These are phyloP conservation scores for Panopea generosa DNA, from an alignment of 2,888 invertebrate species.

Conservation along the genomic window DNA sequence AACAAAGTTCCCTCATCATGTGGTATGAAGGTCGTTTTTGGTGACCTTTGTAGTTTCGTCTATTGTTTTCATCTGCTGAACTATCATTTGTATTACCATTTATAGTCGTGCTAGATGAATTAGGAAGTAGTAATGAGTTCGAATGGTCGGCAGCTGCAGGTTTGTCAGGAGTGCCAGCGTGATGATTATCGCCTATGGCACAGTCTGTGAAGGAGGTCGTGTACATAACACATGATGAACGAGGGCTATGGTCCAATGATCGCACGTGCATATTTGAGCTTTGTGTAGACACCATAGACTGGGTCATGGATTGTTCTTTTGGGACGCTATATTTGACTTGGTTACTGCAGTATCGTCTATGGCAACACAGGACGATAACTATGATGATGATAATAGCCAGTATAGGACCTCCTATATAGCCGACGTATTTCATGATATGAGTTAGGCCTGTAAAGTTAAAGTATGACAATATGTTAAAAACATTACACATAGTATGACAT, in stretches of 20 bases:
- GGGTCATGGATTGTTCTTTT: slow-evolving; percentile 68
- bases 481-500: too few relatives aligned
- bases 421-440: slow-evolving; percentile 73
- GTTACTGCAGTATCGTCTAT: slow-evolving; percentile 60
- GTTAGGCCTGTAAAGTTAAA: slow-evolving; percentile 70
- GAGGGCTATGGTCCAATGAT: slow-evolving; percentile 68
- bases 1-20: slow-evolving; percentile 76
- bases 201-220: slow-evolving; percentile 70
- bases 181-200: slow-evolving; percentile 8
- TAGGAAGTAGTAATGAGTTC: slow-evolving; percentile 4
- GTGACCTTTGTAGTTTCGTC: slow-evolving; percentile 63
- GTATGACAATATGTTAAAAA: too few relatives aligned
- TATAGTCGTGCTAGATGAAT: neutral
- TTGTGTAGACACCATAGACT: slow-evolving; percentile 60
- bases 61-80: slow-evolving; percentile 18
- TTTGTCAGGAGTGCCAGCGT: too few relatives aligned
- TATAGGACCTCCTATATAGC: slow-evolving; percentile 73
- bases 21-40: slow-evolving; percentile 79
- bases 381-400: slow-evolving; percentile 68
- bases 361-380: slow-evolving; percentile 70
- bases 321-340: slow-evolving; percentile 71
- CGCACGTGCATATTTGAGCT: slow-evolving; percentile 58
- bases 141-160: too few relatives aligned
- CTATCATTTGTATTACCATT: neutral
- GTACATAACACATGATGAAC: slow-evolving; percentile 77